These are phyloP conservation scores for Eolophus roseicapilla DNA, from an alignment of 2,113 vertebrate species.

Conservation along the genomic window DNA sequence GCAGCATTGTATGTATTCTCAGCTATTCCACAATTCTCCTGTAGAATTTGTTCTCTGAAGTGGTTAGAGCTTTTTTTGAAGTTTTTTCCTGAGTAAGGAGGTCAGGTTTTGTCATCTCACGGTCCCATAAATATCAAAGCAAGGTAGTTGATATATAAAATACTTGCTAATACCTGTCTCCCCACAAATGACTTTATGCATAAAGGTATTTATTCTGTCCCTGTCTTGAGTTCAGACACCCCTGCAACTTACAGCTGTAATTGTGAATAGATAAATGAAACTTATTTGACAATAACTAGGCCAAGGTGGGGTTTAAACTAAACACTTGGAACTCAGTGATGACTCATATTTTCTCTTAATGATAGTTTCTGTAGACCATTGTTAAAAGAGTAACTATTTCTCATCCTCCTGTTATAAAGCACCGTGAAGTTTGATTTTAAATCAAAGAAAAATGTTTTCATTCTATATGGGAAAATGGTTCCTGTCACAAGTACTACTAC, in stretches of 20 bases:
- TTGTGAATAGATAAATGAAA: background rate
- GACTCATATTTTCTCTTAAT: background rate
- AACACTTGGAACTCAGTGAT: background rate
- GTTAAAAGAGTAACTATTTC: background rate
- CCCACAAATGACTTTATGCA: background rate
- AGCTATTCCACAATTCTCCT: background rate
- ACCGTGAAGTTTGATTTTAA: background rate
- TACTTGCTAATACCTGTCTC: background rate
- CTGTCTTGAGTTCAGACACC: background rate
- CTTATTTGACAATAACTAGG: background rate
- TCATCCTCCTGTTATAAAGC: background rate
- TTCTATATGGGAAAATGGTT: background rate
- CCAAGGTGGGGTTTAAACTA: background rate
- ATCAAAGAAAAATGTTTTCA: background rate
- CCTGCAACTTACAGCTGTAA: background rate
- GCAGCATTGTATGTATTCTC: background rate
- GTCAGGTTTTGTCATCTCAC: background rate
- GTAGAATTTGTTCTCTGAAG: background rate
- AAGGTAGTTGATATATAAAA: background rate
- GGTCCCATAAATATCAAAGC: background rate
- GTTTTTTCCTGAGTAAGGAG: slow-evolving; percentile 1
- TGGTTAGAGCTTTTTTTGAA: background rate
- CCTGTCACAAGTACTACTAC: background rate
- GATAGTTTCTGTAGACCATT: background rate
- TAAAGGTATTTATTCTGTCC: background rate